These are phyloP conservation scores for Peromyscus polionotus DNA, from an alignment of 2,113 vertebrate genomes.

Conservation along the genomic window DNA sequence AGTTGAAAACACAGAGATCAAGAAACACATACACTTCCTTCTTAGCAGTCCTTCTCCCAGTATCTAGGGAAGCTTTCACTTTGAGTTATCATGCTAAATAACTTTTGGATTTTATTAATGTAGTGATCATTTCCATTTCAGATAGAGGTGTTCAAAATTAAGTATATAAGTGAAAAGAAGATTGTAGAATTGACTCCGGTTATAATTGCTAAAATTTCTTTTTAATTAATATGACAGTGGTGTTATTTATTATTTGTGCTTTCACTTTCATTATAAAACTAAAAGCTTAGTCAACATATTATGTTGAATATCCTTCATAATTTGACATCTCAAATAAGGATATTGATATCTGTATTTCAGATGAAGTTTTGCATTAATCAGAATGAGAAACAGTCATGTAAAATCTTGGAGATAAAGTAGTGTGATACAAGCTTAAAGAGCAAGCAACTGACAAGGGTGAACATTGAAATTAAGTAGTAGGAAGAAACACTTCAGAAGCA, in stretches of 20 bases:
- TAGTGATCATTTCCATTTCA: slow-evolving; percentile 53
- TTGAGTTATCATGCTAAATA: slow-evolving; percentile 50
- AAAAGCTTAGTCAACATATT: slow-evolving; percentile 70
- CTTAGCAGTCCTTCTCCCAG: neutral
- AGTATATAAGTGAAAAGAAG: slow-evolving; percentile 63
- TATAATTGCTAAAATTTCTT: neutral
- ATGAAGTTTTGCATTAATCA: neutral
- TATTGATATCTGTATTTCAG: neutral
- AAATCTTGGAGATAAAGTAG: neutral
- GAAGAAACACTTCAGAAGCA: neutral
- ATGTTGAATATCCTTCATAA: slow-evolving; percentile 70
- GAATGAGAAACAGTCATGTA: neutral
- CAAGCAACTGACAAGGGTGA: rapidly evolving
- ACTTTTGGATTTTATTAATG: slow-evolving; percentile 72
- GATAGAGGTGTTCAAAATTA: slow-evolving; percentile 74
- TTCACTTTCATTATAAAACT: slow-evolving; percentile 64
- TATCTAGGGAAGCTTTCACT: slow-evolving; percentile 42
- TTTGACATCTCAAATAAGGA: slow-evolving; percentile 64
- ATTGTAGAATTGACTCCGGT: slow-evolving; percentile 42
- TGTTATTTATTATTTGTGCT: slow-evolving; percentile 55
- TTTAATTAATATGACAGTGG: slow-evolving; percentile 63
- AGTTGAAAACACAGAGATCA: slow-evolving; percentile 52
- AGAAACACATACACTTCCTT: slow-evolving; percentile 14
- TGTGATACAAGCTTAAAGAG: neutral
- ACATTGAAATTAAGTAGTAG: neutral